Evolutionary conservation across 2,797 vertebrate genomes (phyloP), one percentile per base, ranked within the genome.

Genomic region (Hephaestus fuliginosus): DNA sequence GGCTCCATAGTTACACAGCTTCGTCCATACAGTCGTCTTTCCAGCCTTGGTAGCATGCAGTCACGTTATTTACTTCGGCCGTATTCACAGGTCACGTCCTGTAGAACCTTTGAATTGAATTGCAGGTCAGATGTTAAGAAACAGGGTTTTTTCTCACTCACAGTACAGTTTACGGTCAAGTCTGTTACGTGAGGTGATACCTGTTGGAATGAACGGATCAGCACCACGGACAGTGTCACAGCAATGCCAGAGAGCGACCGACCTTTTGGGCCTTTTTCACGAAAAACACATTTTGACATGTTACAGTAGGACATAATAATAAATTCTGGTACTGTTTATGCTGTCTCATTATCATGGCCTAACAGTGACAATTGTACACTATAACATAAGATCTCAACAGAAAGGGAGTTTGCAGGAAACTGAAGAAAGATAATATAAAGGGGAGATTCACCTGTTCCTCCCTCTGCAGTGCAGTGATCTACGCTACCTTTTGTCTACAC

Each of bases 201-300:
- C 20, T 51, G 48, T 46, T 46, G 44, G 44, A 14, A 5, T 14
- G 17, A 60, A 8, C 9, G n/a, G 20, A 18, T 65, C 44, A 65
- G 44, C 44, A 65, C 63, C 63, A 65, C 18, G 62, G 43, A 65
- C 43, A 48, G 62, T 17, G 41, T 44, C n/a, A 44, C 7, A 51
- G 48, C 13, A 44, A 44, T 44, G 10, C 13, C 43, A 44, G 57
- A 39, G 6, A 39, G 15, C 0, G 15, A n/a, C 33, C 7, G 20
- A 51, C 48, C 48, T 25, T 7, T 49, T 49, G 3, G 6, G 4
- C 15, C 15, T 36, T 51, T 49, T 22, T 68, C 33, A 41, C 49
- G 25, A 25, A 18, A 4, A 14, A 20, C 20, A 39, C 36, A 13
- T n/a, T 18, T 58, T 18, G 17, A 4, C 3, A 6, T 28, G 30